Evolutionary conservation across 1,140 invertebrate genomes (phyloP).

Genomic region (Hesperophylax magnus): DNA sequence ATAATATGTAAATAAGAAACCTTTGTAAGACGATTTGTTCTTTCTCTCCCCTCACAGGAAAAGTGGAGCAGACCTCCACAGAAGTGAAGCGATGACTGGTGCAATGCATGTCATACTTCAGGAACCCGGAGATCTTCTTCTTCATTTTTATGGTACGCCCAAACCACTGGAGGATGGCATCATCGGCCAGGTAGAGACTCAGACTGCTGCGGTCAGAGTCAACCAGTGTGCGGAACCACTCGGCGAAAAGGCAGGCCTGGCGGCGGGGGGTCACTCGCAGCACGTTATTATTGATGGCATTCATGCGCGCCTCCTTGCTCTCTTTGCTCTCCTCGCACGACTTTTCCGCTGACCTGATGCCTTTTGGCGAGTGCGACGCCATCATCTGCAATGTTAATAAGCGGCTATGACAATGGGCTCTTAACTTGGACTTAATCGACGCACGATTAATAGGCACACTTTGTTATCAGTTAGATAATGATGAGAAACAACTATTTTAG

Average conservation of each 20-base stretch:
- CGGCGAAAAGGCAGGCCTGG: slow-evolving; percentile 58
- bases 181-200: slow-evolving; percentile 68
- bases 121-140: slow-evolving; percentile 66
- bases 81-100: slow-evolving; percentile 65
- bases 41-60: slow-evolving; percentile 61
- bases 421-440: too few relatives aligned
- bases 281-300: slow-evolving; percentile 51
- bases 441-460: too few relatives aligned
- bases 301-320: slow-evolving; percentile 35
- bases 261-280: slow-evolving; percentile 1
- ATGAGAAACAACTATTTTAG: too few relatives aligned
- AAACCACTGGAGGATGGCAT: slow-evolving; percentile 72
- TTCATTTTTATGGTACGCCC: slow-evolving; percentile 70
- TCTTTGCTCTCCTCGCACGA: slow-evolving; percentile 1
- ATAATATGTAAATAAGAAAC: slow-evolving; percentile 55
- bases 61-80: slow-evolving; percentile 63
- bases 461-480: too few relatives aligned
- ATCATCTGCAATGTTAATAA: neutral
- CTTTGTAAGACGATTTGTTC: slow-evolving; percentile 52
- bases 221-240: slow-evolving; percentile 66
- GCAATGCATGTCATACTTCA: slow-evolving; percentile 66
- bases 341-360: neutral
- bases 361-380: slow-evolving; percentile 23
- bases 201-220: slow-evolving; percentile 65
- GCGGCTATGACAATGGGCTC: too few relatives aligned